phyloP scores from a whole-genome alignment of 2,888 invertebrate species.

The Rhodophaea formosa region DNA sequence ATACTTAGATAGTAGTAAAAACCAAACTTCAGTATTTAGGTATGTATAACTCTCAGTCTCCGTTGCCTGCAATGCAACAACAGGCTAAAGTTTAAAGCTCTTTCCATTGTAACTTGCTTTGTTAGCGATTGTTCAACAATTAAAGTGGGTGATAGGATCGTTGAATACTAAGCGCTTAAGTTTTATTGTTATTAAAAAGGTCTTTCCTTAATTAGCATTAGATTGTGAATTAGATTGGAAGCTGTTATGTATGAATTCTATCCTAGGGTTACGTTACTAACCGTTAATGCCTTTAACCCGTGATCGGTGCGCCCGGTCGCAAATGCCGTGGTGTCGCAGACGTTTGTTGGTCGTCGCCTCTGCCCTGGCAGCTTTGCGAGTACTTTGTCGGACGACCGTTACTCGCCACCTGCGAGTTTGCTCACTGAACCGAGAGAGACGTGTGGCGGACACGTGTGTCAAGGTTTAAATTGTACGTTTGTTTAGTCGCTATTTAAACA shows the following conservation, averaged over 20 bases:
- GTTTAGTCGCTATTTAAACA: slow-evolving; percentile 34
- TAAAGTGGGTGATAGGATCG: slow-evolving; percentile 9
- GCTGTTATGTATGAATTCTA: slow-evolving; percentile 5
- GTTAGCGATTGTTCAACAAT: slow-evolving; percentile 13
- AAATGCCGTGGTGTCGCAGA: slow-evolving; percentile 25
- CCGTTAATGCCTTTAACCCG: slow-evolving; percentile 30
- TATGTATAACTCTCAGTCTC: too few relatives aligned
- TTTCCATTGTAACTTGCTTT: slow-evolving; percentile 11
- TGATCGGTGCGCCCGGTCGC: slow-evolving; percentile 24
- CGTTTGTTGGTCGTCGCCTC: slow-evolving; percentile 25
- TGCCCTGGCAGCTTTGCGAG: slow-evolving; percentile 45
- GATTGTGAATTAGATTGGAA: slow-evolving; percentile 15
- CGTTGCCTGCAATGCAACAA: background rate
- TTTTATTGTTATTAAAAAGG: slow-evolving; percentile 24
- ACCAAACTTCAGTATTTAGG: background rate
- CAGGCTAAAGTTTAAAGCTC: background rate
- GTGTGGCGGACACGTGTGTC: slow-evolving; percentile 52
- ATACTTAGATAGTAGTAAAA: background rate
- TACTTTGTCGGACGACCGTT: slow-evolving; percentile 62
- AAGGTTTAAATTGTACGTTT: slow-evolving; percentile 44
- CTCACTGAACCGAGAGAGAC: slow-evolving; percentile 75
- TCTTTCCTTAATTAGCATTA: slow-evolving; percentile 29
- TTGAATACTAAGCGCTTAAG: slow-evolving; percentile 9
- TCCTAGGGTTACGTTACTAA: slow-evolving; percentile 32
- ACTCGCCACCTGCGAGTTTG: slow-evolving; percentile 72